Evolutionary conservation across 2,113 vertebrate genomes (phyloP).

Genomic region (Amblyornis subalaris): DNA sequence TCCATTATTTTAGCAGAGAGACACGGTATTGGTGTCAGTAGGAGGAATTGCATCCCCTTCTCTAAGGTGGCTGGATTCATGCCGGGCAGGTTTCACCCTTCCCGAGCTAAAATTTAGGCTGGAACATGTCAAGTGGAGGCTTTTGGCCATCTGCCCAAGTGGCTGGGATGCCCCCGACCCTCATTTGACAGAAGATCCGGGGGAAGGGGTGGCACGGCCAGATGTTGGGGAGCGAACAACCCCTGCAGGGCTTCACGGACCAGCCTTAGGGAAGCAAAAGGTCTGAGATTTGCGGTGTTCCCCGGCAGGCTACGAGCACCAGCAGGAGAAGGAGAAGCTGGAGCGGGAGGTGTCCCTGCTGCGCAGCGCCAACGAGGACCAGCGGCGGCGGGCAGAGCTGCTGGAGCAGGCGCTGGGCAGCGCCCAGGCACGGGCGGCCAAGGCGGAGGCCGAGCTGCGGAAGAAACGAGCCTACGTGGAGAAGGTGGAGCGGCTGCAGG

Average conservation of each 20-base stretch:
- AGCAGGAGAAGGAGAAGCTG: constrained; percentile 85
- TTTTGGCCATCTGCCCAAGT: rapidly evolving
- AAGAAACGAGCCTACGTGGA: constrained; percentile 92
- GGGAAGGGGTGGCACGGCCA: background rate
- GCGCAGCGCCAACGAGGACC: constrained; percentile 83
- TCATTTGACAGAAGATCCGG: too few relatives aligned
- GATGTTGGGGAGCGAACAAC: background rate
- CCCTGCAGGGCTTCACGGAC: rapidly evolving
- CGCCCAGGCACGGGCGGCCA: constrained; percentile 80
- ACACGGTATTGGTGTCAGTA: rapidly evolving
- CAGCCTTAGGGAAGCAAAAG: rapidly evolving
- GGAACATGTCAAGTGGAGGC: background rate
- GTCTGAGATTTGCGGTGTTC: background rate
- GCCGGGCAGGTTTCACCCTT: background rate
- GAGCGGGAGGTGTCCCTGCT: constrained; percentile 83
- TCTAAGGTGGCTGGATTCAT: background rate
- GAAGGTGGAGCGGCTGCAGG: constrained; percentile 93
- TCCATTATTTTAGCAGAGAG: background rate
- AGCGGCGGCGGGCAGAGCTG: constrained; percentile 84
- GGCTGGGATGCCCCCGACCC: background rate
- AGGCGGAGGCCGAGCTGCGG: constrained; percentile 87
- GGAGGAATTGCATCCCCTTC: background rate
- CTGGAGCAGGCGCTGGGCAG: constrained; percentile 88
- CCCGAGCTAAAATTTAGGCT: background rate
- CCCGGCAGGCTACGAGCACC: constrained; percentile 84